Evolutionary conservation across 2,113 vertebrate genomes (phyloP).

Genomic region (Lampris megalopsis): DNA sequence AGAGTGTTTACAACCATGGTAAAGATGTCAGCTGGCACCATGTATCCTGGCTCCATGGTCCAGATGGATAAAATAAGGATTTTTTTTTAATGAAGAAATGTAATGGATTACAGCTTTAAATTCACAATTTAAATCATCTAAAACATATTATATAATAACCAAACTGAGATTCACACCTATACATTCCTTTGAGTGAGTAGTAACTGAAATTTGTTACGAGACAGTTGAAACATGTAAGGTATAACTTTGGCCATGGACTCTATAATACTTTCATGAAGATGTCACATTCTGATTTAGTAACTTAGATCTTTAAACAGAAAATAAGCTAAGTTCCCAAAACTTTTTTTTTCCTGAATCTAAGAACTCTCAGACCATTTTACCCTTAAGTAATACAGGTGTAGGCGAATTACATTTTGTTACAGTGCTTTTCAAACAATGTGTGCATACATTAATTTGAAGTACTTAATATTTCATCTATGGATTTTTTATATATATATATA

Average conservation of each 20-base stretch:
- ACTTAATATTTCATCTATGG: not conserved
- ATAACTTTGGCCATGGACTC: not conserved
- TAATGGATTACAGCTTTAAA: too few relatives aligned
- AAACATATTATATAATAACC: not conserved
- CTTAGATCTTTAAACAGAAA: not conserved
- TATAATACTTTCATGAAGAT: not conserved
- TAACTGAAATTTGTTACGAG: constrained; percentile 18
- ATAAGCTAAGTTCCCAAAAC: not conserved
- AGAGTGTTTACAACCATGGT: too few relatives aligned
- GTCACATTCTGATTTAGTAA: not conserved
- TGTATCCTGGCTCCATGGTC: too few relatives aligned
- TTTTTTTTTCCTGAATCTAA: not conserved
- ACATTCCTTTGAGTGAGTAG: constrained; percentile 17
- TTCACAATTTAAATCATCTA: too few relatives aligned
- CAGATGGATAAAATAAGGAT: too few relatives aligned
- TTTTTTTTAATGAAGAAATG: too few relatives aligned
- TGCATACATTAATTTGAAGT: not conserved
- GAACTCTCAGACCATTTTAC: constrained; percentile 84
- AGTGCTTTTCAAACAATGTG: not conserved
- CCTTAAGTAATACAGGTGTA: not conserved
- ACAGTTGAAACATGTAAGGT: constrained; percentile 45
- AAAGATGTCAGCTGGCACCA: too few relatives aligned
- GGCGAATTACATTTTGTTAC: not conserved
- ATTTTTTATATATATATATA: not conserved
- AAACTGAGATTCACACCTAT: constrained; percentile 14